Evolutionary conservation across 2,797 vertebrate genomes (phyloP), one percentile per base, ranked within the genome.

Genomic region (Petrocephalus schoutedeni): DNA sequence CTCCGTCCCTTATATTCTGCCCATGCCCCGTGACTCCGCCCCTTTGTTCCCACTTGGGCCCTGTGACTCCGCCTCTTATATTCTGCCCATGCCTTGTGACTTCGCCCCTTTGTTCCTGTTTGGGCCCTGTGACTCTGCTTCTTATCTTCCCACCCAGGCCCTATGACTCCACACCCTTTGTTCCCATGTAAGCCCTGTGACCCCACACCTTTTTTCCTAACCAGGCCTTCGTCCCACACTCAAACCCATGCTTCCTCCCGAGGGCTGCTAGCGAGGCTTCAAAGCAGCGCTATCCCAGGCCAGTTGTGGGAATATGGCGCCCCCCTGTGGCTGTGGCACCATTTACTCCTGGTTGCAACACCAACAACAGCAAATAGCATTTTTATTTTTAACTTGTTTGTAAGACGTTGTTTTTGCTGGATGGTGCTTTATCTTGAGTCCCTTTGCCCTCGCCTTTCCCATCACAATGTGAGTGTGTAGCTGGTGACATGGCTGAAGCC

Each of bases 361-460:
- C n/a, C n/a, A n/a, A 49, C 45, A 23, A 61, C 80, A 84, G 71
- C 32, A 57, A 87, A 87, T 56, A 45, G 86, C 74, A 36, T 87
- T 56, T 71, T 87, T 28, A 45, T 32, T 85, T 54, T 58, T 53
- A 84, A 21, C n/a, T 51, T 84, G 80, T 84, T 84, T 84, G 45
- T 54, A 23, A 84, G 41, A 53, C 45, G 0, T 83, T 83, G 41
- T 84, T 84, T 84, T 84, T 84, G 74, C 74, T 45, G 74, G 41
- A 80, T 80, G 74, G 74, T 80, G 74, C 74, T 80, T 80, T 49
- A 80, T 80, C 74, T 49, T 7, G 6, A 80, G 74, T 80, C 74
- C 41, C 41, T 49, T 80, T 49, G 74, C 36, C 74, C 74, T n/a
- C 19, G 6, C 74, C 74, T 80, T 80, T 80, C 41, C 74, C 41